Base-by-base conservation (phyloP, 1,140 invertebrate species). In the Bombus soroeensis region DNA sequence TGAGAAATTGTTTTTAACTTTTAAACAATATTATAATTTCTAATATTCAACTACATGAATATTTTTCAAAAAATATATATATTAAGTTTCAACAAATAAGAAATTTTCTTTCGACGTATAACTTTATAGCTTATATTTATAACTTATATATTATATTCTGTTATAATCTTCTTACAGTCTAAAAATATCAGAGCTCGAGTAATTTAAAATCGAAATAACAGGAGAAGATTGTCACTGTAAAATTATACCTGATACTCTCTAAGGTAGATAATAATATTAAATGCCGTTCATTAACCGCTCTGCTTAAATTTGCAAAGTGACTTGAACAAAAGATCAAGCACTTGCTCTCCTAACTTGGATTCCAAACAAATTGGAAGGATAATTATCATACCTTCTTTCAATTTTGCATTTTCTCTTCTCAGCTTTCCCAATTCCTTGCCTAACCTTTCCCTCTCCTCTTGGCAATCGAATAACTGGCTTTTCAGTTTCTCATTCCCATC, bases 371-470 rank as follows among this genome's bases (percentile, higher is more conserved):
- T 70, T 22, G 43, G 13, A 68, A 53, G 28, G 25, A 13, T 64
- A 72, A 25, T 80, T 71, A 64, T 71, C 57, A 53, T 22, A 62
- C 57, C 84, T 10, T 43, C 37, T 28, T 43, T 81, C 59, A 81
- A 15, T 37, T 43, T 64, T 3, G 32, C 47, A 43, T 71, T 66
- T 47, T 89, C 90, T 12, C 3, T 28, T 75, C 72, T 83, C 47
- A 76, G 47, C 15, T 75, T 76, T n/a, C 73, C n/a, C 68, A 89
- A 64, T 73, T 89, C 74, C 22, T 57, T 53, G 57, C 64, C 32
- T 4, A 88, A 8, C 1, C 68, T 85, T 13, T 85, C 77, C 37
- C 76, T 83, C n/a, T 89, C 82, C 10, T 47, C 41, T n/a, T 43
- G 76, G 28, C 82, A 84, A 22, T 28, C n/a, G 1, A 64, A 34